Conservation (phyloP, 2,797 vertebrate genomes). For the Cynopterus sphinx region DNA sequence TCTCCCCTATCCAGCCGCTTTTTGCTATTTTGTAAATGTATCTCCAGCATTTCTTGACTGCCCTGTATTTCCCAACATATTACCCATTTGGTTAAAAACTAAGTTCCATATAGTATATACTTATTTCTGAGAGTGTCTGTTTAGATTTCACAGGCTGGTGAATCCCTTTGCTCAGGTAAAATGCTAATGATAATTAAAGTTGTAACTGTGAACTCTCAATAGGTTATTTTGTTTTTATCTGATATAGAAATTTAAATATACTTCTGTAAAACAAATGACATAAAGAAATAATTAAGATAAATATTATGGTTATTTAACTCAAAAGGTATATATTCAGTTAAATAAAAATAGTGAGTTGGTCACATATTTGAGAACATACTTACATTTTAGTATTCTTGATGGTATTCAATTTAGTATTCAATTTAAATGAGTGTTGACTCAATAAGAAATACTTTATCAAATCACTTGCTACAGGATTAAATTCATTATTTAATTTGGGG, state of each 20-base stretch:
- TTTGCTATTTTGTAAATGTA: background rate
- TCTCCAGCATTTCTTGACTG: background rate
- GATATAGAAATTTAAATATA: background rate
- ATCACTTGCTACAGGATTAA: background rate
- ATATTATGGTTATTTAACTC: background rate
- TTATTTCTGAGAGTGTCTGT: background rate
- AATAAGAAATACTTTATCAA: slow-evolving; percentile 33
- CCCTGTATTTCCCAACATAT: background rate
- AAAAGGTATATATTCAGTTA: background rate
- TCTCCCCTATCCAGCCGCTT: background rate
- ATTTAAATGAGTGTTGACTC: background rate
- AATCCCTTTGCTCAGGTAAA: slow-evolving; percentile 6
- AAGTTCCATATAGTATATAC: background rate
- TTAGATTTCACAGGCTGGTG: background rate
- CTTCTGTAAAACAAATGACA: slow-evolving; percentile 5
- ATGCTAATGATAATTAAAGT: background rate
- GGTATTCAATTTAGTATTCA: too few relatives aligned
- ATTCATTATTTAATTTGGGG: background rate
- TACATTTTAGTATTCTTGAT: background rate
- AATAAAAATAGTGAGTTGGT: background rate
- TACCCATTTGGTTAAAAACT: background rate
- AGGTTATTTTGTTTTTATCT: slow-evolving; percentile 5
- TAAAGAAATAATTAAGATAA: background rate
- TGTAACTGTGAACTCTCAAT: background rate
- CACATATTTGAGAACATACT: background rate